phyloP scores from a whole-genome alignment of 64 coral and sea anemone genomes.

The Montipora sp. region DNA sequence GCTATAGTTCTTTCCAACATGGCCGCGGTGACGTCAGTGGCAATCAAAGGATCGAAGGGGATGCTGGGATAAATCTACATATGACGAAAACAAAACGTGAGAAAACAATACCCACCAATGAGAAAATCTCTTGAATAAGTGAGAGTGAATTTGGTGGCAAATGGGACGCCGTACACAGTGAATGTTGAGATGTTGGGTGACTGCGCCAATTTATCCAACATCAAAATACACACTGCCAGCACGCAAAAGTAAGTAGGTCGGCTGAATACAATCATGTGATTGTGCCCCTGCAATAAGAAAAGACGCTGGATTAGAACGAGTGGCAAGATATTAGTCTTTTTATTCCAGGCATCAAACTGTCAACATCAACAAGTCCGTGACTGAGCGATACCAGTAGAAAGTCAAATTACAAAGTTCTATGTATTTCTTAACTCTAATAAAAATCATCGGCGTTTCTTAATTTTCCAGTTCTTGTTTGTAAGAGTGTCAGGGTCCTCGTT shows the following conservation, averaged over 20 bases:
- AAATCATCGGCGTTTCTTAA: too few relatives aligned
- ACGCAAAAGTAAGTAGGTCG: conserved; percentile 89
- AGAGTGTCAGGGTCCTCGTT: too few relatives aligned
- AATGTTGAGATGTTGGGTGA: conserved; percentile 33
- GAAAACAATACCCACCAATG: conserved; percentile 61
- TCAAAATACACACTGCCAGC: conserved; percentile 68
- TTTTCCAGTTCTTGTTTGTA: too few relatives aligned
- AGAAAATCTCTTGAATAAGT: conserved; percentile 81
- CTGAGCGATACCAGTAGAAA: too few relatives aligned
- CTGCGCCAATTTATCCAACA: conserved; percentile 69
- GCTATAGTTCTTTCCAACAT: too few relatives aligned
- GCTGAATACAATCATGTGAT: conserved; percentile 96
- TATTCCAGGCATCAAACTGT: too few relatives aligned
- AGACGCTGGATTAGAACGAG: background rate
- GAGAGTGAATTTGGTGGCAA: conserved; percentile 69
- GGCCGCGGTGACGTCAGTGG: too few relatives aligned
- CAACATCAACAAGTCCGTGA: too few relatives aligned
- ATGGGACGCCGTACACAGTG: conserved; percentile 78
- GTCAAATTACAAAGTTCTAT: too few relatives aligned
- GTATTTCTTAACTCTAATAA: too few relatives aligned
- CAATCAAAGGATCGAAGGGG: background rate
- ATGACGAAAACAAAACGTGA: background rate
- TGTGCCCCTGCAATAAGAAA: conserved; percentile 76
- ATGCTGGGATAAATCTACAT: background rate
- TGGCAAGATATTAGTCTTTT: too few relatives aligned